Conservation (phyloP, 2,113 vertebrate species). For the Cyprinus carpio region DNA sequence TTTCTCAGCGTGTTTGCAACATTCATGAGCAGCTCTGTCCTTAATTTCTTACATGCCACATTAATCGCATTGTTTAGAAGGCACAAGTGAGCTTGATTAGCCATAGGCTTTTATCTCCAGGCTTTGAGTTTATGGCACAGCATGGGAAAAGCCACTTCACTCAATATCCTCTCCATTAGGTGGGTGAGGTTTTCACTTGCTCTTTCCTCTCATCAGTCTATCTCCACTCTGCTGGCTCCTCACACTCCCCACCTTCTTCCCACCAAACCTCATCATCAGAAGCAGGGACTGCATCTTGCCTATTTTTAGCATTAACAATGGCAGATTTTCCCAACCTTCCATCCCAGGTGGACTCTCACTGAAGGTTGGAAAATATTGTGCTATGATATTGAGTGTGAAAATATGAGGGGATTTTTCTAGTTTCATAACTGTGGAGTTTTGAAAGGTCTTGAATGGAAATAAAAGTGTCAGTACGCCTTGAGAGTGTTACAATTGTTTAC, state of each 20-base stretch:
- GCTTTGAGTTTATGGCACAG: slow-evolving; percentile 25
- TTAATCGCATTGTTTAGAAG: slow-evolving; percentile 41
- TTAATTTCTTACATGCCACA: slow-evolving; percentile 10
- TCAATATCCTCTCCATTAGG: slow-evolving; percentile 28
- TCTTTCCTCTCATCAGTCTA: not conserved
- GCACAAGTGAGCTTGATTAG: slow-evolving; percentile 41
- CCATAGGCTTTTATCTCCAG: slow-evolving; percentile 20
- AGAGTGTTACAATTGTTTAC: not conserved
- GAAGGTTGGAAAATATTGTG: not conserved
- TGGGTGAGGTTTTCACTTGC: not conserved
- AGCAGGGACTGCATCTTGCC: slow-evolving; percentile 19
- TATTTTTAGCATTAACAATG: slow-evolving; percentile 22
- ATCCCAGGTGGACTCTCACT: slow-evolving; percentile 5
- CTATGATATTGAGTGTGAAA: slow-evolving; percentile 7
- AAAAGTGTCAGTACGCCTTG: not conserved
- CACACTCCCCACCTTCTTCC: not conserved
- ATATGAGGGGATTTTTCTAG: slow-evolving; percentile 24
- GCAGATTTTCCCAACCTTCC: slow-evolving; percentile 40
- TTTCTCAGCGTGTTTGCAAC: not conserved
- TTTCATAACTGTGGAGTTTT: not conserved
- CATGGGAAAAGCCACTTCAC: not conserved
- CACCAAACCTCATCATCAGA: not conserved
- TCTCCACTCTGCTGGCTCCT: not conserved
- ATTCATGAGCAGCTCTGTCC: slow-evolving; percentile 5
- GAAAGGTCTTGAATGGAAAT: not conserved